phyloP scores from a whole-genome alignment of 2,113 vertebrate species.

The Larimichthys crocea region DNA sequence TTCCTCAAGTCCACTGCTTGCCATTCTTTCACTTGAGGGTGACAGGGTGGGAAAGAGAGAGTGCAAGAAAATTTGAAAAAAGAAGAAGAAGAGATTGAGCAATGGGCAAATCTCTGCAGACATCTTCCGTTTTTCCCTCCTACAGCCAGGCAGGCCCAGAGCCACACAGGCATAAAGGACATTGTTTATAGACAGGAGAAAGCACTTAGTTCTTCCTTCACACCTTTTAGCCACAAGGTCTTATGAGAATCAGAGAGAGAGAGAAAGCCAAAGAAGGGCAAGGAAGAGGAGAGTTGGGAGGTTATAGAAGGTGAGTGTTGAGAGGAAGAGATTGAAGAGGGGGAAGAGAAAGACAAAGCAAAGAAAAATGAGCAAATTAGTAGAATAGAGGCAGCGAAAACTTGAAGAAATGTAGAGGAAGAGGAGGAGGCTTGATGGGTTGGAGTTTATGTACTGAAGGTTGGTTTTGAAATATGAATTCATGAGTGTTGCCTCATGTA shows the following conservation, averaged over 20 bases:
- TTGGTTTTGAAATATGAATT: constrained; percentile 30
- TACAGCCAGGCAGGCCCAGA: constrained; percentile 28
- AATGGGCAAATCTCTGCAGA: constrained; percentile 65
- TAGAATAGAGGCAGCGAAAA: constrained; percentile 22
- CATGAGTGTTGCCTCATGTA: constrained; percentile 43
- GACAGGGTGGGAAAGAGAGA: constrained; percentile 30
- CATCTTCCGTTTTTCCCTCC: constrained; percentile 43
- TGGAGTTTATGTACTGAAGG: too few species aligned
- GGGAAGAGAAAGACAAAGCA: constrained; percentile 7
- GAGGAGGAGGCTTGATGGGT: constrained; percentile 19
- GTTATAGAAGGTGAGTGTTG: constrained; percentile 31
- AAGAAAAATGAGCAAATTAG: constrained; percentile 34
- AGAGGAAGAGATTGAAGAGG: background rate
- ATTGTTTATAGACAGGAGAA: constrained; percentile 80
- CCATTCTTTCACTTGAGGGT: constrained; percentile 29
- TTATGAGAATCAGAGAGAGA: constrained; percentile 56
- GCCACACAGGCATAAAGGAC: constrained; percentile 69
- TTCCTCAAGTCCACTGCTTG: constrained; percentile 20
- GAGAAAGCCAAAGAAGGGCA: constrained; percentile 37
- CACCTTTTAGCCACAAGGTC: constrained; percentile 76
- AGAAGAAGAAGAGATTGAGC: constrained; percentile 47
- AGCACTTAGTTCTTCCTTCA: constrained; percentile 81
- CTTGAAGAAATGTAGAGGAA: background rate
- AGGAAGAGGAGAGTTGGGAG: constrained; percentile 43
- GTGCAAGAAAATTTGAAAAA: constrained; percentile 23